A percentile compares a stretch with the other conserved stretches of the same genome.
These are phyloP conservation scores for Zingel zingel DNA, from an alignment of 2,113 vertebrate species.

Conservation along the genomic window DNA sequence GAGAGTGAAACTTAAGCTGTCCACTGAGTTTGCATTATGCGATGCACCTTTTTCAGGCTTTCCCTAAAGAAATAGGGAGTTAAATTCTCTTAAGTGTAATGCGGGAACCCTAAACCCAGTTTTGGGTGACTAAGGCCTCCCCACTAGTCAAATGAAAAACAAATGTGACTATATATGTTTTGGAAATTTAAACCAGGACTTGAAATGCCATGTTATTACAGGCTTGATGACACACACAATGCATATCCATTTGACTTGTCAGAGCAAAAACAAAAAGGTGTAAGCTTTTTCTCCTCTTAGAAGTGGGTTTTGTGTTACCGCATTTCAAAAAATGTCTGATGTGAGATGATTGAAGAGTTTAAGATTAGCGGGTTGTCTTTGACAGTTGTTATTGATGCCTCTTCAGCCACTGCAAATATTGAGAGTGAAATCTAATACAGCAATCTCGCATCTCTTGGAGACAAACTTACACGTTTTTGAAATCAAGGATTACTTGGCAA, in stretches of 20 bases:
- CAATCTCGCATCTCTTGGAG: conserved; percentile 48
- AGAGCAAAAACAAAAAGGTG: conserved; percentile 37
- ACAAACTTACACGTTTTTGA: conserved; percentile 53
- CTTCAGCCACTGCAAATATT: conserved; percentile 44
- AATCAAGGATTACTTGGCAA: conserved; percentile 70
- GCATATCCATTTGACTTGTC: conserved; percentile 56
- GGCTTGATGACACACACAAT: conserved; percentile 71
- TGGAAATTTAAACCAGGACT: conserved; percentile 75
- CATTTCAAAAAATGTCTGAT: conserved; percentile 27
- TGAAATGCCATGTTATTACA: conserved; percentile 72
- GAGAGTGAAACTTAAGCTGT: conserved; percentile 74
- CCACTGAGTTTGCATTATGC: conserved; percentile 55
- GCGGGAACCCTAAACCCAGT: conserved; percentile 81
- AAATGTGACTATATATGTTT: conserved; percentile 86
- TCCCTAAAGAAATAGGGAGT: conserved; percentile 66
- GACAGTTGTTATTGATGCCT: conserved; percentile 46
- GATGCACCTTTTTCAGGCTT: conserved; percentile 66
- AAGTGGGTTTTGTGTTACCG: conserved; percentile 72
- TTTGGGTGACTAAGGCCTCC: conserved; percentile 78
- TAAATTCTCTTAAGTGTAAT: conserved; percentile 70
- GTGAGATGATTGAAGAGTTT: conserved; percentile 27
- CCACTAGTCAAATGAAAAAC: conserved; percentile 86
- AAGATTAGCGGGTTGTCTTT: conserved; percentile 39
- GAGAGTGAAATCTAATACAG: conserved; percentile 44
- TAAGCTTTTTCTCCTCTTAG: conserved; percentile 40